Conservation (phyloP, 53 echinoderm and acorn worm genomes). For the Antedon mediterranea region DNA sequence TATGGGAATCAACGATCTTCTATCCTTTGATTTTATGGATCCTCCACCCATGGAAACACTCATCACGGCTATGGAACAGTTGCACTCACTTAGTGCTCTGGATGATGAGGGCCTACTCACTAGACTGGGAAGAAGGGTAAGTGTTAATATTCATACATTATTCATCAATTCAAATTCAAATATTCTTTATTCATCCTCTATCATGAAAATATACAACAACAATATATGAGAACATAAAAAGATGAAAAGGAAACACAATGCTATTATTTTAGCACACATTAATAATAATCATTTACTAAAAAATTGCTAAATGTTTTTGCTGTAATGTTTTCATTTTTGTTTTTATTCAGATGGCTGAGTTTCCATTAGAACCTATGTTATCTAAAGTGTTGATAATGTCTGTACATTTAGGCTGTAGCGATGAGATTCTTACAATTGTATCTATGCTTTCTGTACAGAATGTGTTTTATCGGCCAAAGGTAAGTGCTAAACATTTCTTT, state of each 20-base stretch:
- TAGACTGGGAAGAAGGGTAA: slow-evolving; percentile 91
- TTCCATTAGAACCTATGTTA: slow-evolving; percentile 95
- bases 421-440: slow-evolving; percentile 88
- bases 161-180: too few species aligned
- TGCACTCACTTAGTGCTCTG: slow-evolving; percentile 92
- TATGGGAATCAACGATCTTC: slow-evolving; percentile 79
- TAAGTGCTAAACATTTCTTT: too few species aligned
- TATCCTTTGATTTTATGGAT: slow-evolving; percentile 98
- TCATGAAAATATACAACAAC: too few species aligned
- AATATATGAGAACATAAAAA: too few species aligned
- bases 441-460: slow-evolving; percentile 99
- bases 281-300: neutral
- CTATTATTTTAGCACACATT: neutral
- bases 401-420: slow-evolving; percentile 85
- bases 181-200: too few species aligned
- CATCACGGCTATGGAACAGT: slow-evolving; percentile 98
- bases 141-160: slow-evolving; percentile 5
- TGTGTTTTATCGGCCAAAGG: slow-evolving; percentile 99
- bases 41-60: slow-evolving; percentile 95
- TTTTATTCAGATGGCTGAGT: slow-evolving; percentile 81
- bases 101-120: slow-evolving; percentile 94
- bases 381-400: slow-evolving; percentile 99
- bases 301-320: neutral
- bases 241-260: too few species aligned
- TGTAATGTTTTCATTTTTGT: neutral